Conservation (phyloP, 2,113 vertebrate species). For the Corvus cornix region DNA sequence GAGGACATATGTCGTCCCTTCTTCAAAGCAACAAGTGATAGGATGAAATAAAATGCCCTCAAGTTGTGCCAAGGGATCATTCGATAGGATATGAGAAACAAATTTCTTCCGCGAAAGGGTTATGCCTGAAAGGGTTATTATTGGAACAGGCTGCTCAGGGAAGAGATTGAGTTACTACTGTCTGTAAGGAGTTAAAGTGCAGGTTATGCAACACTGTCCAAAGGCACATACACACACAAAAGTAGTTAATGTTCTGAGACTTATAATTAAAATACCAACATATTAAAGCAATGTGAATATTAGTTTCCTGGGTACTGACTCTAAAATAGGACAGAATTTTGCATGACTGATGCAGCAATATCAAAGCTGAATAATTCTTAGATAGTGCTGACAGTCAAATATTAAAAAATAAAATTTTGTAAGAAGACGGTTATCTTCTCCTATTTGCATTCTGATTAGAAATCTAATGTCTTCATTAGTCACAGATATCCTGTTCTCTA, state of each 20-base stretch:
- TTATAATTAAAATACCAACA: conserved; percentile 25
- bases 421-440: not conserved
- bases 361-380: conserved; percentile 28
- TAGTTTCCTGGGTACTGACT: not conserved
- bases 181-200: not conserved
- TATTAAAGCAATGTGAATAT: not conserved
- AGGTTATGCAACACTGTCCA: not conserved
- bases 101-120: not conserved
- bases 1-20: not conserved
- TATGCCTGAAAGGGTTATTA: not conserved
- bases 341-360: conserved; percentile 3
- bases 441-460: conserved; percentile 27
- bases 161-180: not conserved
- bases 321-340: conserved; percentile 12
- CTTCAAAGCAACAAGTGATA: not conserved
- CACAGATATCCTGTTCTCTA: not conserved
- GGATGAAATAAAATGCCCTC: not conserved
- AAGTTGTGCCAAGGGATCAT: not conserved
- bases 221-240: not conserved
- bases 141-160: not conserved
- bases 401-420: conserved; percentile 1
- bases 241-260: not conserved
- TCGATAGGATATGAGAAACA: not conserved
- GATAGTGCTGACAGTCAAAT: not conserved
- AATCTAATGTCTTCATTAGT: conserved; percentile 24